phyloP scores from a whole-genome alignment of 2,888 invertebrate species.

The Microctonus aethiopoides region DNA sequence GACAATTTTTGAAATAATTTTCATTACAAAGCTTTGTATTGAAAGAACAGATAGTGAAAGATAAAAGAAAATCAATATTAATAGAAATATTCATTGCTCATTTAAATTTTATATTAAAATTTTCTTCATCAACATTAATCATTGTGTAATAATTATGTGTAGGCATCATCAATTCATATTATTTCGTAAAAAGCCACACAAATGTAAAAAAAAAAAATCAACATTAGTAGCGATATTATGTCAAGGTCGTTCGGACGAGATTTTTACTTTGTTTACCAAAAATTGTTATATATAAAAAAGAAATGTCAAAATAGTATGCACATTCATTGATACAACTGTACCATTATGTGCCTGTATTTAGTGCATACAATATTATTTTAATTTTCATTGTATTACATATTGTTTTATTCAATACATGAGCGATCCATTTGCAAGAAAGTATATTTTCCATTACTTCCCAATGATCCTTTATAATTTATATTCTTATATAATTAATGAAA shows the following conservation, averaged over 20 bases:
- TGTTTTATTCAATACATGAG: slow-evolving; percentile 58
- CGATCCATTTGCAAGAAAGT: slow-evolving; percentile 51
- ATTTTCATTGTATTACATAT: slow-evolving; percentile 55
- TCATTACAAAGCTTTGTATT: slow-evolving; percentile 5
- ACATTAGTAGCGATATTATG: background rate
- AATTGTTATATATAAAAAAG: background rate
- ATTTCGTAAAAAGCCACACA: background rate
- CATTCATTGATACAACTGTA: slow-evolving; percentile 40
- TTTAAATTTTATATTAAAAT: background rate
- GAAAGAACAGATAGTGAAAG: background rate
- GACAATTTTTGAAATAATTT: slow-evolving; percentile 19
- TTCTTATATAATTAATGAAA: too few species aligned
- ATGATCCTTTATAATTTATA: too few species aligned
- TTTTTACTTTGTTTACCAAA: background rate
- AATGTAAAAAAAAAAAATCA: background rate
- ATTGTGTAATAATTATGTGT: background rate
- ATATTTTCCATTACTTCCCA: background rate
- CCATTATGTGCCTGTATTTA: slow-evolving; percentile 46
- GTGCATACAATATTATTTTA: slow-evolving; percentile 54
- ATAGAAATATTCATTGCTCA: background rate
- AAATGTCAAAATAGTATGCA: slow-evolving; percentile 37
- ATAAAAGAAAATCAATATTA: background rate
- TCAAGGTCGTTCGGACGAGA: background rate
- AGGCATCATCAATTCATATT: background rate
- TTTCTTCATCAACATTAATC: background rate